Conservation (phyloP, 2,113 vertebrate species). For the Megaceryle maxima region DNA sequence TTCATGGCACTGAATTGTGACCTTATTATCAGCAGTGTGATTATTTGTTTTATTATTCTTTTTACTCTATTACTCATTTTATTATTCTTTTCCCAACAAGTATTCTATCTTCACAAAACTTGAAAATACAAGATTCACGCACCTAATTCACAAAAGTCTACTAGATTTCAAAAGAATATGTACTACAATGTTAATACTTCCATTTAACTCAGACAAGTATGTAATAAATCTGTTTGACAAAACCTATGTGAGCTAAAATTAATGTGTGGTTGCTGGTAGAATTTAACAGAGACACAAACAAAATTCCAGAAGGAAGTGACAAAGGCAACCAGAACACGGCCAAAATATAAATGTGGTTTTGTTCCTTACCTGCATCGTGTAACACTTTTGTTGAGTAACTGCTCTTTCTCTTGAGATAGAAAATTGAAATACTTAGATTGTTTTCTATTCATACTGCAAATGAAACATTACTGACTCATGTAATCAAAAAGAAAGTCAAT, state of each 20-base stretch:
- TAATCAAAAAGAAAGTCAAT: background rate
- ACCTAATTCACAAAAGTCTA: background rate
- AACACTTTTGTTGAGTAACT: background rate
- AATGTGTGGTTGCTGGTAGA: background rate
- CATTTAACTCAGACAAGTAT: background rate
- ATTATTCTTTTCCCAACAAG: background rate
- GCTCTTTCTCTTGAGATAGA: background rate
- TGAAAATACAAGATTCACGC: background rate
- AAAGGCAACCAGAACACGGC: background rate
- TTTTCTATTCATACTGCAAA: background rate
- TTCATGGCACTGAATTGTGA: background rate
- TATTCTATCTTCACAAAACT: background rate
- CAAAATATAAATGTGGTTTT: background rate
- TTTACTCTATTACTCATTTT: background rate
- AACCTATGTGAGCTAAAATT: background rate
- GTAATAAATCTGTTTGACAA: background rate
- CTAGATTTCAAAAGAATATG: background rate
- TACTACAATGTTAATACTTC: background rate
- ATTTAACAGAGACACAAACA: background rate
- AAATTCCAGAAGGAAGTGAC: background rate
- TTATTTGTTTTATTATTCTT: background rate
- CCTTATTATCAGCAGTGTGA: background rate
- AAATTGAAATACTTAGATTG: background rate
- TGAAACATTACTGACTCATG: background rate
- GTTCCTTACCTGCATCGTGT: background rate